phyloP scores from a whole-genome alignment of 1,140 invertebrate genomes.

The Antheraea mylitta region DNA sequence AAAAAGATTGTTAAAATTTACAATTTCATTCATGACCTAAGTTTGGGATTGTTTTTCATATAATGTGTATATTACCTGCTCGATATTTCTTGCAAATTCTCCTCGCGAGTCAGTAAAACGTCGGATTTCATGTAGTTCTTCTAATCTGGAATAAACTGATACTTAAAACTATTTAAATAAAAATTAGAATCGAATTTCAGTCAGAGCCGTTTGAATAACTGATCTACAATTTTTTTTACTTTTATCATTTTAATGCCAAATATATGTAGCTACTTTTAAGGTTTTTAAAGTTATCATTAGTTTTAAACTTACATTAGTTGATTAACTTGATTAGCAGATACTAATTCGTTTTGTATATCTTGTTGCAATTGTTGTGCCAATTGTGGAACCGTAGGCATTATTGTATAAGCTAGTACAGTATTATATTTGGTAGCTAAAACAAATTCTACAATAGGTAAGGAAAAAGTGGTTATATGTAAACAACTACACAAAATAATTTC shows the following conservation, averaged over 20 bases:
- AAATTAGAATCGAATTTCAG: no score
- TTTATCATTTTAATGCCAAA: no score
- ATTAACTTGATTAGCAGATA: slow-evolving; percentile 50
- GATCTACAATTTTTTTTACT: no score
- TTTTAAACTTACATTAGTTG: slow-evolving; percentile 50
- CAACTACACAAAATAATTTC: no score
- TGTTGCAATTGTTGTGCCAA: slow-evolving; percentile 47
- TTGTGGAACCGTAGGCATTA: slow-evolving; percentile 17
- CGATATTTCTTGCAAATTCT: slow-evolving; percentile 52
- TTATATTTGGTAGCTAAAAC: no score
- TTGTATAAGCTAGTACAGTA: not conserved
- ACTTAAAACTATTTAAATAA: no score
- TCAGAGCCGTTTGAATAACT: no score
- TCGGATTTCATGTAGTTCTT: slow-evolving; percentile 56
- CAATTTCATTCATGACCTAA: no score
- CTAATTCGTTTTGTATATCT: slow-evolving; percentile 65
- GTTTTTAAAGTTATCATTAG: no score
- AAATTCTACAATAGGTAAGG: no score
- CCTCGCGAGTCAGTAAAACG: slow-evolving; percentile 43
- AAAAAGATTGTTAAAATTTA: no score
- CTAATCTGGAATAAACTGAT: slow-evolving; percentile 40
- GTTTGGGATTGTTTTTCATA: slow-evolving; percentile 1
- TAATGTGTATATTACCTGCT: slow-evolving; percentile 36
- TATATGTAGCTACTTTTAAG: not conserved
- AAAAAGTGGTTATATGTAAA: no score